These are phyloP conservation scores for Drosophila pseudoananassae DNA, from an alignment of 1,140 invertebrate species.

Conservation along the genomic window DNA sequence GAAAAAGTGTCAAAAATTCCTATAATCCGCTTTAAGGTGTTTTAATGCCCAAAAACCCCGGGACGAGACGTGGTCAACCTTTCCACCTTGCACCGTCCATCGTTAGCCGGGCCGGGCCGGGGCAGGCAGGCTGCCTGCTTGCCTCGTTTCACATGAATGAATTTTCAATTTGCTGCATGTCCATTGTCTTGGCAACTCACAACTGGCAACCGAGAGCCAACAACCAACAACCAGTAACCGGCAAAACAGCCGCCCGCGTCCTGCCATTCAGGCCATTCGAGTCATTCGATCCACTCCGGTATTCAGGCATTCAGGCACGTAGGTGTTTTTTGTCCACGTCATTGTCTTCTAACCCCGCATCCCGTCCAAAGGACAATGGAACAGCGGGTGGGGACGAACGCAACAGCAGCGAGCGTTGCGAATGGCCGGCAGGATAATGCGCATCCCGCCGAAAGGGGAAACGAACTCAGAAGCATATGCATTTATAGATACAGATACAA, in stretches of 20 bases:
- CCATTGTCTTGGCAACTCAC: constrained; percentile 76
- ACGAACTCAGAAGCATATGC: constrained; percentile 10
- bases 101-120: background rate
- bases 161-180: constrained; percentile 79
- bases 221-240: constrained; percentile 62
- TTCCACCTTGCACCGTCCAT: constrained; percentile 33
- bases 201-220: background rate
- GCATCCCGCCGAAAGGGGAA: constrained; percentile 33
- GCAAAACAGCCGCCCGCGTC: constrained; percentile 64
- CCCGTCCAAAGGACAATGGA: constrained; percentile 42
- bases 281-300: constrained; percentile 37
- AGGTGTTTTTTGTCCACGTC: constrained; percentile 74
- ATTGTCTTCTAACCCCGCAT: constrained; percentile 54
- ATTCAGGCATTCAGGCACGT: constrained; percentile 59
- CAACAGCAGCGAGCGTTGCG: constrained; percentile 47
- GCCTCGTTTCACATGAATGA: constrained; percentile 78
- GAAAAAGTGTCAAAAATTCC: constrained; percentile 82
- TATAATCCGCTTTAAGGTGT: constrained; percentile 82
- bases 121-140: constrained; percentile 42
- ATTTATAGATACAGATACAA: constrained; percentile 5
- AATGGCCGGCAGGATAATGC: constrained; percentile 61
- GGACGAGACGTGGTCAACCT: constrained; percentile 36
- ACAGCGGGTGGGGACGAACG: constrained; percentile 46
- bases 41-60: constrained; percentile 68
- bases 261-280: constrained; percentile 68